Evolutionary conservation across 2,888 invertebrate species (phyloP).

Genomic region (Parnassius orleans): DNA sequence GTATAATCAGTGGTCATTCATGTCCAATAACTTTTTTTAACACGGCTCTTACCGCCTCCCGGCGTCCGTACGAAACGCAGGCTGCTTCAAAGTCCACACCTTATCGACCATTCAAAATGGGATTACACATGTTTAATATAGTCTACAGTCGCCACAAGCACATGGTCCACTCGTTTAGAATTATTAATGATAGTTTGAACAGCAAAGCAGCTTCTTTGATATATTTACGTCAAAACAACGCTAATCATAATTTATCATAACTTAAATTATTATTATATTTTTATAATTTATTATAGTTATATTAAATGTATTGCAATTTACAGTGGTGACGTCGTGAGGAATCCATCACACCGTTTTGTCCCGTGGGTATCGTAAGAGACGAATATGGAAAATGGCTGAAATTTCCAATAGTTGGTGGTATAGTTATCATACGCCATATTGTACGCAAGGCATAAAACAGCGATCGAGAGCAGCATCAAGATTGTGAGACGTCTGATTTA

Average conservation of each 20-base stretch:
- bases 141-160: slow-evolving; percentile 41
- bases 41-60: slow-evolving; percentile 45
- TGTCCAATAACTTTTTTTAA: slow-evolving; percentile 61
- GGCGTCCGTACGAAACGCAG: slow-evolving; percentile 45
- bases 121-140: slow-evolving; percentile 52
- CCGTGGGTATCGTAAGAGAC: too few species aligned
- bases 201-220: not conserved
- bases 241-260: not conserved
- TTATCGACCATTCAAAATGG: slow-evolving; percentile 60
- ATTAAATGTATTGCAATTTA: too few species aligned
- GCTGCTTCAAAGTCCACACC: slow-evolving; percentile 50
- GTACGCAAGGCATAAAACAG: too few species aligned
- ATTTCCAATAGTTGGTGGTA: too few species aligned
- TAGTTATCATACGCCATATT: too few species aligned
- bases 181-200: slow-evolving; percentile 43
- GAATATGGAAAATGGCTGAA: too few species aligned
- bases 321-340: too few species aligned
- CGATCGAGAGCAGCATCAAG: too few species aligned
- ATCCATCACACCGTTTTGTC: too few species aligned
- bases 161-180: slow-evolving; percentile 36
- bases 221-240: slow-evolving; percentile 14
- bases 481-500: too few species aligned
- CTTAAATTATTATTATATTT: too few species aligned
- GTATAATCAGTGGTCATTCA: slow-evolving; percentile 62
- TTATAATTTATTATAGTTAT: too few species aligned